Evolutionary conservation across 2,888 invertebrate genomes (phyloP).

Genomic region (Agrotis ipsilon): DNA sequence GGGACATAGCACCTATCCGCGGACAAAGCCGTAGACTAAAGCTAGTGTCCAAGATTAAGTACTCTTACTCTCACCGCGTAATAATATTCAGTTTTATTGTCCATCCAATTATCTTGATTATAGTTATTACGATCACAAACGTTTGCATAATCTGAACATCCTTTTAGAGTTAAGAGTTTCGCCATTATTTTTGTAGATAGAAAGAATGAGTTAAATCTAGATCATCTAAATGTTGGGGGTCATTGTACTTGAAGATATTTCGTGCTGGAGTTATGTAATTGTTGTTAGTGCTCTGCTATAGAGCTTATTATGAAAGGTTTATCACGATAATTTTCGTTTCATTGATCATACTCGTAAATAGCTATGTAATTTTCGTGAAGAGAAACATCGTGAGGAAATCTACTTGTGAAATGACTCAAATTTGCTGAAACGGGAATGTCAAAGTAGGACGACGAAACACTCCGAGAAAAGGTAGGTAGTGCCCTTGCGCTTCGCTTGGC

Average conservation of each 20-base stretch:
- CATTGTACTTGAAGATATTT: slow-evolving; percentile 20
- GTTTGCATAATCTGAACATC: slow-evolving; percentile 41
- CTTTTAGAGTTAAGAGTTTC: slow-evolving; percentile 12
- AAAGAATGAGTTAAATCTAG: slow-evolving; percentile 37
- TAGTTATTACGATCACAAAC: slow-evolving; percentile 12
- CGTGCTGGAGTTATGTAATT: slow-evolving; percentile 21
- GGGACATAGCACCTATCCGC: too few relatives aligned
- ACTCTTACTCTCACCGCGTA: background rate
- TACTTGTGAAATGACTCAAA: too few relatives aligned
- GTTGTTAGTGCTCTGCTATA: background rate
- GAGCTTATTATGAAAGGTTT: background rate
- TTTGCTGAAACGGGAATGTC: too few relatives aligned
- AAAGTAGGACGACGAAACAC: too few relatives aligned
- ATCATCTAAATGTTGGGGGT: slow-evolving; percentile 39
- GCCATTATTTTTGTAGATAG: slow-evolving; percentile 19
- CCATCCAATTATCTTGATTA: slow-evolving; percentile 23
- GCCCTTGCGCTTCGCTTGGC: too few relatives aligned
- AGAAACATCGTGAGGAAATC: too few relatives aligned
- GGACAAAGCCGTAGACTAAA: background rate
- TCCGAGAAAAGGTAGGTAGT: too few relatives aligned
- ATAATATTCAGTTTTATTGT: background rate
- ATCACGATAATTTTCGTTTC: background rate
- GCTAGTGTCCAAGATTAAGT: background rate
- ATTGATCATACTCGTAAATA: background rate
- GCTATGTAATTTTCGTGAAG: background rate